Evolutionary conservation across 1,140 invertebrate genomes (phyloP), one percentile per base, ranked within the genome.

Genomic region (Drosophila serrata): DNA sequence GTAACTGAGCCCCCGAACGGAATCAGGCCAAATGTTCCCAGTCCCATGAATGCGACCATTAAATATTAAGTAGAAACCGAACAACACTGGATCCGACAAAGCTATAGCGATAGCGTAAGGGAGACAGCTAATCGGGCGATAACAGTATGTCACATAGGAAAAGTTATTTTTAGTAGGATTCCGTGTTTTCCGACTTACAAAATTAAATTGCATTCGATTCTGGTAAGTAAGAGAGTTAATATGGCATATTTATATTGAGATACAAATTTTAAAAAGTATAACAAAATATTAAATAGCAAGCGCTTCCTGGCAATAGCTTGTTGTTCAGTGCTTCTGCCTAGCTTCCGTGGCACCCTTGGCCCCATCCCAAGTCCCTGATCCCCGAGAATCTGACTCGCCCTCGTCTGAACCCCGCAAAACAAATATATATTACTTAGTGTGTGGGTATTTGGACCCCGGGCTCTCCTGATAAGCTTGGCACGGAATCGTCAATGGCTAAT

Each of bases 21-120:
- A 80, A 82, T 88, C 59, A 60, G 51, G 39, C 63, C 84, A 88
- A 87, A 81, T 88, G 77, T 70, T 84, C 56, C 70, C 63, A 80
- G 79, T 88, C 84, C 85, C 84, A 90, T 82, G 75, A 63, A 67
- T 39, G 58, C 42, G 46, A 62, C 64, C 31, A 81, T 73, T 59
- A 79, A 68, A 82, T 82, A 82, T 73, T 77, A 73, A 82, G 45
- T 80, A 80, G 57, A 65, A 80, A 86, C 68, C 53, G 75, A 81
- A 75, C 64, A 76, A 64, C 59, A 75, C 65, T 58, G 65, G 35
- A 72, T 51, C 68, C 31, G 39, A 53, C 62, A 56, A 27, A 68
- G 69, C 51, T 55, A 24, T 27, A 11, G 72, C 70, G 73, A 75
- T 77, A 77, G 74, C 61, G 55, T 12, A 24, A 76, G 48, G 31